Evolutionary conservation across 2,888 invertebrate species (phyloP), one percentile per base, ranked within the genome.

Genomic region (Euzophera pinguis): DNA sequence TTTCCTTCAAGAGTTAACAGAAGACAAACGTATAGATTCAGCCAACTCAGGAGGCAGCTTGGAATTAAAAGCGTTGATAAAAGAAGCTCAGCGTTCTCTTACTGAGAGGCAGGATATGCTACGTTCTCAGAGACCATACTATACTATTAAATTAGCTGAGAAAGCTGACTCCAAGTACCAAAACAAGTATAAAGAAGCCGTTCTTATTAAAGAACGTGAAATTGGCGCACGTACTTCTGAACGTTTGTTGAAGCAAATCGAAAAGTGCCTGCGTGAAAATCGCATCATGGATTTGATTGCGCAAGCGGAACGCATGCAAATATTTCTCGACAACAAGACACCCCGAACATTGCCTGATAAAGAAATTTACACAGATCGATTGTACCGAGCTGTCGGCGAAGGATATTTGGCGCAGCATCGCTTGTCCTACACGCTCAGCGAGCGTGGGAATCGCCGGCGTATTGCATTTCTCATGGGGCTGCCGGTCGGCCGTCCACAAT

Each of bases 391-490:
- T 0, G 86, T 90, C 1, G 90, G 90, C 1, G 88, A 89, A 57
- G 89, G 78, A 9, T 90, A 89, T 54, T 61, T 89, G 9, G 69
- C 70, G 0, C 86, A 85, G 60, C 83, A 89, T 61, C 78, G 89
- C 10, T 62, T 89, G 0, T 89, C 90, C 0, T 89, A 88, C 54
- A 81, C 77, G 2, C 79, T 90, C 7, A 88, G 88, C 54, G 89
- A 90, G 57, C 77, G 84, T 4, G 82, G 88, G 17, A 89, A 89
- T 61, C 74, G 86, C 22, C 82, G 90, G 1, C 81, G 90, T 49
- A 82, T 90, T 39, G 86, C 86, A 37, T 89, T 87, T 65, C 75
- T 90, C 3, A 87, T 90, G 86, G 89, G 90, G 1, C 65, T 89
- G 16, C 78, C 84, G 0, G 73, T 81, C 0, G 85, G 85, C 1